Evolutionary conservation across 2,113 vertebrate species (phyloP), one percentile per base, ranked within the genome.

Genomic region (Dromaius novaehollandiae): DNA sequence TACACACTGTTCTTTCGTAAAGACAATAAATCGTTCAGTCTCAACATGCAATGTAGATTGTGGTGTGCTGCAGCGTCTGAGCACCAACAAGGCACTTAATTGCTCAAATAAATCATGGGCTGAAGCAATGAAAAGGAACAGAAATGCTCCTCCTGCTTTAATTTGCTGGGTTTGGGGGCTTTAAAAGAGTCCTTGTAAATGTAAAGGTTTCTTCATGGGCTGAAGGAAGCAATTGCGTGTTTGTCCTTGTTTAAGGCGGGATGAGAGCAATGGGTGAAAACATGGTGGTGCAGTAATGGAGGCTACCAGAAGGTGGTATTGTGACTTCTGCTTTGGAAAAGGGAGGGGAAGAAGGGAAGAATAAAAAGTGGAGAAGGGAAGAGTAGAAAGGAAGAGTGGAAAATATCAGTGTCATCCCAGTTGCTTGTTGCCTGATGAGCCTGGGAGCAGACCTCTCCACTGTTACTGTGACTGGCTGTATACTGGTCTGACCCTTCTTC

Each of bases 11-110:
- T 30, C 34, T 40, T 15, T 26, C 13, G 26, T 34, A 24, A 66
- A 40, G 55, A 32, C 0, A 0, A 30, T 15, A 56, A 70, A 51
- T 63, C 34, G 6, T 7, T 53, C 0, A 0, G 34, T n/a, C 3
- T 13, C 53, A 55, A 16, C 36, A 13, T 32, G 36, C 3, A 0
- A 7, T 28, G 48, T 0, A 2, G 34, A 3, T 20, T 26, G 56
- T 22, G 64, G 25, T 58, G 8, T 2, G 30, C 28, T 36, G 20
- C 44, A 28, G 32, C 1, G 1, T 68, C 40, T 11, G 15, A 26
- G 15, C 24, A 12, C 50, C 24, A n/a, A 21, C 55, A 0, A 46
- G 42, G 24, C 34, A 17, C 55, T 53, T 32, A 44, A 60, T 32
- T 60, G 69, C 36, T 42, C 24, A 32, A 55, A 65, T 50, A 55